Evolutionary conservation across 1,140 invertebrate species (phyloP).

Genomic region (Bombyx mandarina): DNA sequence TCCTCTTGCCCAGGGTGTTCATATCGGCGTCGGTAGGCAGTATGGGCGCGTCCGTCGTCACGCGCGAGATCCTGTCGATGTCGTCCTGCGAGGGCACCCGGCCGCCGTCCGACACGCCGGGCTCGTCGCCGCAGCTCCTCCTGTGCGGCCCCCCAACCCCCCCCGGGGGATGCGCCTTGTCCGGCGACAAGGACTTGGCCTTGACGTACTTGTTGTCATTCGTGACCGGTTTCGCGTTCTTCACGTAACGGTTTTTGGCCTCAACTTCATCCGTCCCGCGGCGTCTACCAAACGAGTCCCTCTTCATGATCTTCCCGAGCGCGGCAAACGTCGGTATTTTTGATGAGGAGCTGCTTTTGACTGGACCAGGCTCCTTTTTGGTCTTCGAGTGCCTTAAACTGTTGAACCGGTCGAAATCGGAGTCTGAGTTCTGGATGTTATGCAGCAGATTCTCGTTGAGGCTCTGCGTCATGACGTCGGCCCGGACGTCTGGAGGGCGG

Average conservation of each 20-base stretch:
- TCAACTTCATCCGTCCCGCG: constrained; percentile 33
- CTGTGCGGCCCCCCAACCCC: constrained; percentile 50
- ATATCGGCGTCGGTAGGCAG: constrained; percentile 75
- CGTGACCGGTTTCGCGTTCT: constrained; percentile 44
- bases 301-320: constrained; percentile 65
- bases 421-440: constrained; percentile 64
- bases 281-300: constrained; percentile 58
- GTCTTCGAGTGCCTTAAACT: constrained; percentile 61
- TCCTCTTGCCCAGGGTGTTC: constrained; percentile 82
- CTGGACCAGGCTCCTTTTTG: constrained; percentile 44
- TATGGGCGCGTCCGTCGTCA: constrained; percentile 85
- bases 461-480: constrained; percentile 74
- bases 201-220: constrained; percentile 63
- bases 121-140: constrained; percentile 67
- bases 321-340: constrained; percentile 66
- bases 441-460: constrained; percentile 75
- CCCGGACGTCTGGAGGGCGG: constrained; percentile 44
- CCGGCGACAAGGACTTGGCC: constrained; percentile 54
- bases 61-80: constrained; percentile 88
- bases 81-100: constrained; percentile 84
- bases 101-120: constrained; percentile 40
- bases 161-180: constrained; percentile 32
- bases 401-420: constrained; percentile 60
- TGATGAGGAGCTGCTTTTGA: constrained; percentile 58
- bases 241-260: constrained; percentile 55